phyloP scores from a whole-genome alignment of 2,113 vertebrate species.

The Tricholaema leucomelas region DNA sequence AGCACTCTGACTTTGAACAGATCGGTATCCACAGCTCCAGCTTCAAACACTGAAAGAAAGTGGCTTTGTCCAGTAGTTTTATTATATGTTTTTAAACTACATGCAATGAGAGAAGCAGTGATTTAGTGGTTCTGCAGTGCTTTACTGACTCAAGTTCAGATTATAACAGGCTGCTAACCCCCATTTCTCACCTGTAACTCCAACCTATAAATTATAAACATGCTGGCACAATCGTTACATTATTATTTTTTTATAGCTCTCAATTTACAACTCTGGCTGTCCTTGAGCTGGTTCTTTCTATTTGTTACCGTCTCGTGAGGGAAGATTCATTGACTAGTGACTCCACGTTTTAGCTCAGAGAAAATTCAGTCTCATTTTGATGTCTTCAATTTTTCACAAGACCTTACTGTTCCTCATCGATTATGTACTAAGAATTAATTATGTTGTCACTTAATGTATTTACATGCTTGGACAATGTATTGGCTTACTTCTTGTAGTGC shows the following conservation, averaged over 20 bases:
- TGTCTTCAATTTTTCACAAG: slow-evolving; percentile 63
- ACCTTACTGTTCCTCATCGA: slow-evolving; percentile 65
- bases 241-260: slow-evolving; percentile 73
- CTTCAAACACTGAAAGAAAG: slow-evolving; percentile 48
- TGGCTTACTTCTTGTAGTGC: slow-evolving; percentile 38
- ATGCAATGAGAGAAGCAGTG: slow-evolving; percentile 60
- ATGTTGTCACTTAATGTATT: slow-evolving; percentile 69
- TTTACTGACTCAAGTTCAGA: slow-evolving; percentile 68
- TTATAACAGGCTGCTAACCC: slow-evolving; percentile 68
- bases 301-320: slow-evolving; percentile 63
- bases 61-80: slow-evolving; percentile 65
- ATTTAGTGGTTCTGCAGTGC: slow-evolving; percentile 61
- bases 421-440: slow-evolving; percentile 76
- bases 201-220: slow-evolving; percentile 73
- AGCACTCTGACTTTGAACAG: slow-evolving; percentile 38
- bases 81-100: slow-evolving; percentile 68
- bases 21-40: slow-evolving; percentile 28
- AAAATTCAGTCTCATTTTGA: slow-evolving; percentile 57
- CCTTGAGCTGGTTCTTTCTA: slow-evolving; percentile 65
- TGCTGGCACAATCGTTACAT: slow-evolving; percentile 65
- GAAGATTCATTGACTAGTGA: slow-evolving; percentile 65
- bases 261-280: slow-evolving; percentile 70
- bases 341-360: slow-evolving; percentile 45
- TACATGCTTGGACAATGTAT: slow-evolving; percentile 53
- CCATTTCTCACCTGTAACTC: slow-evolving; percentile 67